Evolutionary conservation across 2,113 vertebrate genomes (phyloP).

Genomic region (Panurus biarmicus): DNA sequence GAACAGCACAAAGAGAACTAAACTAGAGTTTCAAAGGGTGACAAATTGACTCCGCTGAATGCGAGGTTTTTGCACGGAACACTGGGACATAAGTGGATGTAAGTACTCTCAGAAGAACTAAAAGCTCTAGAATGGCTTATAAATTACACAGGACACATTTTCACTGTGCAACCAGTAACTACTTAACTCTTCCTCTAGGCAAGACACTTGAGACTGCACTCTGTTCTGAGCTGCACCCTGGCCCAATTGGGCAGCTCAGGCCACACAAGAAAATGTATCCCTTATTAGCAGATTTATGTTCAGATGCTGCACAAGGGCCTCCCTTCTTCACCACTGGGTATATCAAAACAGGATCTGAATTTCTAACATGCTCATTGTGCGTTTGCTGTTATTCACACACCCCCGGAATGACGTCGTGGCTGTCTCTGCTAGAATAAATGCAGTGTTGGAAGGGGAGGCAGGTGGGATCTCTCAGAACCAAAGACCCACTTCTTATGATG

Average conservation of each 20-base stretch:
- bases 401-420: background rate
- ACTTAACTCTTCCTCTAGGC: background rate
- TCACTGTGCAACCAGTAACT: background rate
- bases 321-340: background rate
- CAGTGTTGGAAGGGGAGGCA: background rate
- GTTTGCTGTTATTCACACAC: background rate
- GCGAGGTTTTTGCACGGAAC: background rate
- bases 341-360: background rate
- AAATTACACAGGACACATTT: slow-evolving; percentile 5
- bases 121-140: slow-evolving; percentile 23
- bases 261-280: background rate
- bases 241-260: background rate
- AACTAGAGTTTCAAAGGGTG: slow-evolving; percentile 21
- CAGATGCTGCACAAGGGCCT: background rate
- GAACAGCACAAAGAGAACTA: background rate
- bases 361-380: background rate
- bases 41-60: slow-evolving; percentile 14
- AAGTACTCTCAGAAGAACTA: slow-evolving; percentile 35
- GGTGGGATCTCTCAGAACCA: slow-evolving; percentile 39
- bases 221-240: background rate
- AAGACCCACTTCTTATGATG: background rate
- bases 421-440: background rate
- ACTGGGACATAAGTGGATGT: slow-evolving; percentile 12
- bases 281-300: background rate
- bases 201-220: background rate